Base-by-base conservation (phyloP, 2,113 vertebrate species). In the Elephas maximus region DNA sequence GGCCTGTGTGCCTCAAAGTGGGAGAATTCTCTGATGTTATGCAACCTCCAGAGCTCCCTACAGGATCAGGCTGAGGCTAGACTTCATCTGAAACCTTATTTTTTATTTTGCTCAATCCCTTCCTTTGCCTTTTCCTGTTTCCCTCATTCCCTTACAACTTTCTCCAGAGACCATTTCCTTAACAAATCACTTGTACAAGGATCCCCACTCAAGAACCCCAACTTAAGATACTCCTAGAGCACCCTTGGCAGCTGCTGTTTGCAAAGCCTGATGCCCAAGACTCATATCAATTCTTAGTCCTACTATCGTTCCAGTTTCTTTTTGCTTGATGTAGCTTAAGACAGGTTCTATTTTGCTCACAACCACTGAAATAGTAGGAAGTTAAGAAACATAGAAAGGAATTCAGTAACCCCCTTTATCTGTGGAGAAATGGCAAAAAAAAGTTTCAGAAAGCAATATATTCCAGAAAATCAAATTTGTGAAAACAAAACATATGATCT, bases 401-500 rank as follows among this genome's bases (percentile, higher is more conserved):
- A 89, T 23, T 77, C 33, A 91, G 57, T 37, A 28, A 37, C 44
- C 11, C 67, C 48, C 9, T 95, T 93, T 80, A 48, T 71, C 41
- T 57, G 57, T 6, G 44, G 44, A 15, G 15, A 95, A 95, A 93
- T 94, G 37, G 6, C 30, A 63, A 78, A 48, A 73, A 37, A 51
- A 92, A 37, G 41, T 84, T 86, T 92, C 67, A 91, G 78, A 79
- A 88, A 87, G 41, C 33, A 87, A 60, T 30, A 65, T 41, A 88
- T 62, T 8, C n/a, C 63, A 67, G 67, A 81, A 96, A 94, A 67
- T 69, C 89, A 91, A 74, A 92, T 65, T 2, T 26, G 8, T 62
- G 73, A 73, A 88, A 95, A 88, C 62, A 74, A 89, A 91, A 79
- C 4, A 5, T 62, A 69, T 24, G 37, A 86, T 67, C 57, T 88